Conservation (phyloP, 1,140 invertebrate genomes). For the Hetaerina americana region DNA sequence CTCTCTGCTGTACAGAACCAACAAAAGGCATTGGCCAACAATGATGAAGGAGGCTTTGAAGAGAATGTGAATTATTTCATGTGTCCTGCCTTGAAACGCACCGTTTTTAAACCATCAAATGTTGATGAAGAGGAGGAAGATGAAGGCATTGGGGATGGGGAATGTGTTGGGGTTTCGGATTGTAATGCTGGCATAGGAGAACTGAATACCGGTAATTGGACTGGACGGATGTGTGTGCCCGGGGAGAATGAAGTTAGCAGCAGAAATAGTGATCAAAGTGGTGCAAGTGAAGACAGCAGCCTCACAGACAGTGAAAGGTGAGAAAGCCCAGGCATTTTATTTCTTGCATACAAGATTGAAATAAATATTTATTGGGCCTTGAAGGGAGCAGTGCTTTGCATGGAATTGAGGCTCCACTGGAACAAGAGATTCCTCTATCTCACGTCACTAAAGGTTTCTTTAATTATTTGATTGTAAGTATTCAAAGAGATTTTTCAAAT, state of each 20-base stretch:
- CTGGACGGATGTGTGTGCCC: background rate
- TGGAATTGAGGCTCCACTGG: no score
- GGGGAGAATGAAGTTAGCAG: background rate
- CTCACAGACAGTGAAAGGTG: conserved; percentile 56
- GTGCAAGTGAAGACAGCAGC: conserved; percentile 64
- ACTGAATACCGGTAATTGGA: background rate
- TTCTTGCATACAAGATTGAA: no score
- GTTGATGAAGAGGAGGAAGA: conserved; percentile 20
- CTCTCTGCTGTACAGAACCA: conserved; percentile 13
- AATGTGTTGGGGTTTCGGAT: background rate
- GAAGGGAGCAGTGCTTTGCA: no score
- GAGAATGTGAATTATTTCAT: background rate
- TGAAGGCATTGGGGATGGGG: conserved; percentile 19
- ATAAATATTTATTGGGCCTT: no score
- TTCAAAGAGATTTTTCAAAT: no score
- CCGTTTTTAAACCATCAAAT: background rate
- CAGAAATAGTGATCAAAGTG: conserved; percentile 40
- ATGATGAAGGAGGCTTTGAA: background rate
- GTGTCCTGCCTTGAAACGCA: background rate
- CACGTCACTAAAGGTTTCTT: no score
- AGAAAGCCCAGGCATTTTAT: no score
- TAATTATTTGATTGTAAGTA: no score
- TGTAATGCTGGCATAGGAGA: background rate
- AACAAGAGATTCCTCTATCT: no score
- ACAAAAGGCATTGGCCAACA: background rate